Evolutionary conservation across 2,797 vertebrate genomes (phyloP).

Genomic region (Sibirionetta formosa): DNA sequence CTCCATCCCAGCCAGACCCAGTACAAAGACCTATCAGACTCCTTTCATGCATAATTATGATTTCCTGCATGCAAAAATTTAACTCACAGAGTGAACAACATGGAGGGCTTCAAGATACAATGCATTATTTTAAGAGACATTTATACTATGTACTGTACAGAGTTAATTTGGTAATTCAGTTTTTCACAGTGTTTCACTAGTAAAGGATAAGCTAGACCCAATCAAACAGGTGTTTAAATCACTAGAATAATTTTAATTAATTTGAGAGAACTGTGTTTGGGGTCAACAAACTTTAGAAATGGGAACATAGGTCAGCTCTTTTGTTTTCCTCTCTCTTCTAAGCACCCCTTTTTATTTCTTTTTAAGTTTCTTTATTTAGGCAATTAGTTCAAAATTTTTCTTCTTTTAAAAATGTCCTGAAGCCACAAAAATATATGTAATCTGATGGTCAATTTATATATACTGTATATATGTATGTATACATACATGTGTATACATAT

Average conservation of each 20-base stretch:
- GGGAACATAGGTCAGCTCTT: background rate
- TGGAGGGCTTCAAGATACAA: background rate
- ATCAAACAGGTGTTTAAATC: background rate
- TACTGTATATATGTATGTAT: no score
- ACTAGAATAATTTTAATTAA: background rate
- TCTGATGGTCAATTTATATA: background rate
- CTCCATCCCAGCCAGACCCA: no score
- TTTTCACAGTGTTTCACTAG: background rate
- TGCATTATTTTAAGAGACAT: background rate
- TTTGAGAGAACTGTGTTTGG: background rate
- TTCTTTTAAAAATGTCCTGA: background rate
- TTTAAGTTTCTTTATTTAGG: background rate
- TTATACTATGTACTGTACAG: fast-evolving
- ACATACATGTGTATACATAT: no score
- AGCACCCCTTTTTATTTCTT: background rate
- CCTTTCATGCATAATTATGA: slow-evolving; percentile 6
- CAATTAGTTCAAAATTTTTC: background rate
- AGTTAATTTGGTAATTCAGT: fast-evolving
- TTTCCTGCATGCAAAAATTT: background rate
- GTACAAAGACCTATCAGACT: background rate
- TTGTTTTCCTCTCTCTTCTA: background rate
- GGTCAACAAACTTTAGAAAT: background rate
- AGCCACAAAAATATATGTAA: background rate
- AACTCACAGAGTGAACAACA: background rate
- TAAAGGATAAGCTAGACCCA: background rate